These are phyloP conservation scores for Falcunculus frontatus DNA, from an alignment of 2,113 vertebrate species.

Conservation along the genomic window DNA sequence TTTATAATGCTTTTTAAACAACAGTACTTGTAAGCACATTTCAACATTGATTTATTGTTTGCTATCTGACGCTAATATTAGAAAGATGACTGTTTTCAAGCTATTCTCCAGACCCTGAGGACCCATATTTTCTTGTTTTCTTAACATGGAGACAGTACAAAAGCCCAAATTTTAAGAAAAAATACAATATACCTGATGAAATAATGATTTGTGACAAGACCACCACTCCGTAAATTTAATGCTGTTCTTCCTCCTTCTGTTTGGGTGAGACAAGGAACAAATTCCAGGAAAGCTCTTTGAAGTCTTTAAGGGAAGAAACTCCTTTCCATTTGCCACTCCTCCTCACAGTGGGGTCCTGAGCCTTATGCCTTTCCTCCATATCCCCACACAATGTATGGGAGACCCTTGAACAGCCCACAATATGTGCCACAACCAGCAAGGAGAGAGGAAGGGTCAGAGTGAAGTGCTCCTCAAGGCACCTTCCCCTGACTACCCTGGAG, in stretches of 20 bases:
- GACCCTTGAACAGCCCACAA: not conserved
- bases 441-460: not conserved
- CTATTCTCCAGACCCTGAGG: not conserved
- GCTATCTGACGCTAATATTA: not conserved
- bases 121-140: not conserved
- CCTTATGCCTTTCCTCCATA: not conserved
- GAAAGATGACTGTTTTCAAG: not conserved
- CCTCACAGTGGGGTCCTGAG: not conserved
- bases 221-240: not conserved
- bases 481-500: fast-evolving
- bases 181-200: not conserved
- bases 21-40: not conserved
- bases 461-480: not conserved
- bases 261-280: not conserved
- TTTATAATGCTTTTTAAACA: not conserved
- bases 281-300: not conserved
- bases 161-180: not conserved
- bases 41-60: not conserved
- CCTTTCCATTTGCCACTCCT: not conserved
- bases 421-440: not conserved
- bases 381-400: not conserved
- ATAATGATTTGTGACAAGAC: not conserved
- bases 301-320: not conserved
- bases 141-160: not conserved
- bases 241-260: not conserved